Evolutionary conservation across 2,113 vertebrate genomes (phyloP).

Genomic region (Jaculus jaculus): DNA sequence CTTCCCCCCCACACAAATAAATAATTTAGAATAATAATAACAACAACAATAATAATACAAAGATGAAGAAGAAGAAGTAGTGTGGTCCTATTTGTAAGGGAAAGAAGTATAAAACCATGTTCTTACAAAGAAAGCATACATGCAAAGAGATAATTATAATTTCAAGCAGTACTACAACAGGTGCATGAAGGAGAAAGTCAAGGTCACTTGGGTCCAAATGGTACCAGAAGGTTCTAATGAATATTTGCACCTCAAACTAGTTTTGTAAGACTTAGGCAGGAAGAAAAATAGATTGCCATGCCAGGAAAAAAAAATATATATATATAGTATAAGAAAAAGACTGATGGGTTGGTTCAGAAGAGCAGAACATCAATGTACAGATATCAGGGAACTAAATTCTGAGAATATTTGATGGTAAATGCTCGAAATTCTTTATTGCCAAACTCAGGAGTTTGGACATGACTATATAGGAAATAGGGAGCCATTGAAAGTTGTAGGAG

Average conservation of each 20-base stretch:
- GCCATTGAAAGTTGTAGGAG: not conserved
- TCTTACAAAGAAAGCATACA: not conserved
- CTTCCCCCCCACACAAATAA: too few species aligned
- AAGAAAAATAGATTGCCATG: not conserved
- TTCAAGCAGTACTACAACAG: not conserved
- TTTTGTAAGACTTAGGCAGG: not conserved
- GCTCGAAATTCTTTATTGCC: not conserved
- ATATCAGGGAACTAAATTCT: not conserved
- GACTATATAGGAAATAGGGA: not conserved
- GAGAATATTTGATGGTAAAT: not conserved
- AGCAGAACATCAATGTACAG: not conserved
- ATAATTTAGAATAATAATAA: too few species aligned
- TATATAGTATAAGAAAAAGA: not conserved
- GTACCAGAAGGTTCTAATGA: not conserved
- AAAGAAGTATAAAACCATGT: not conserved
- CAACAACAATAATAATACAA: too few species aligned
- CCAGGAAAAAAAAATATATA: too few species aligned
- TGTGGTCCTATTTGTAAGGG: not conserved
- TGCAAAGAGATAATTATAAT: not conserved
- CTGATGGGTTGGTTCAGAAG: not conserved
- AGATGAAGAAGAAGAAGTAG: too few species aligned
- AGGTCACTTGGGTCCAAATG: not conserved
- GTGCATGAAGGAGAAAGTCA: conserved; percentile 31
- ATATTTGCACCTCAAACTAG: not conserved
- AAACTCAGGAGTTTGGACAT: not conserved